Evolutionary conservation across 2,888 invertebrate genomes (phyloP), one percentile per base, ranked within the genome.

Genomic region (Yponomeuta cagnagella): DNA sequence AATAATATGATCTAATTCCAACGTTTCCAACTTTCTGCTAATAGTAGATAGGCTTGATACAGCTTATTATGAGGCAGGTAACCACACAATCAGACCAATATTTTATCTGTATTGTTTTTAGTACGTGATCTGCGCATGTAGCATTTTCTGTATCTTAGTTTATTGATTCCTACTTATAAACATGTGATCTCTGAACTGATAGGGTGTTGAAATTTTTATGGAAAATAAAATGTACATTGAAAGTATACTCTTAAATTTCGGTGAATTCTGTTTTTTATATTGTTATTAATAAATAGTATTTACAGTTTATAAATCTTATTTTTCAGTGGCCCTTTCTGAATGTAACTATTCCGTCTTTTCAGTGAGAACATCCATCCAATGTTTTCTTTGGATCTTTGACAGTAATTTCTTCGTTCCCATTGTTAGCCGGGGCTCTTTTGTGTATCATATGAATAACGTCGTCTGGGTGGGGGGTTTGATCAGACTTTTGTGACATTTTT

Each of bases 371-470:
- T 65, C 30, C 31, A 33, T 65, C 68, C 67, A 67, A n/a, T 68
- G n/a, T 43, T 67, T 58, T 15, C 52, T 58, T 58, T 58, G 52
- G 43, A 37, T 37, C 67, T 48, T 48, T 81, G 80, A 79, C 77
- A 75, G 82, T 82, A 80, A 83, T 84, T 84, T 80, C 81, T 79
- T 79, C 78, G 79, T 78, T 79, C 77, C 82, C 76, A 82, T 83
- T 84, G 82, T 82, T 80, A 75, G 75, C 77, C 77, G 77, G 73
- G 75, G 76, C 78, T 75, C 79, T 83, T 81, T 82, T 82, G 78
- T 80, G 77, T 83, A 78, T 77, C 78, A 77, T 74, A 77, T 80
- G 80, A 80, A 80, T 80, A 77, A 79, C 76, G 77, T 43, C 76
- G 78, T 78, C 76, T 80, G 76, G 74, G 77, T 74, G 73, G 76